Evolutionary conservation across 2,888 invertebrate species (phyloP).

Genomic region (Salticus scenicus): DNA sequence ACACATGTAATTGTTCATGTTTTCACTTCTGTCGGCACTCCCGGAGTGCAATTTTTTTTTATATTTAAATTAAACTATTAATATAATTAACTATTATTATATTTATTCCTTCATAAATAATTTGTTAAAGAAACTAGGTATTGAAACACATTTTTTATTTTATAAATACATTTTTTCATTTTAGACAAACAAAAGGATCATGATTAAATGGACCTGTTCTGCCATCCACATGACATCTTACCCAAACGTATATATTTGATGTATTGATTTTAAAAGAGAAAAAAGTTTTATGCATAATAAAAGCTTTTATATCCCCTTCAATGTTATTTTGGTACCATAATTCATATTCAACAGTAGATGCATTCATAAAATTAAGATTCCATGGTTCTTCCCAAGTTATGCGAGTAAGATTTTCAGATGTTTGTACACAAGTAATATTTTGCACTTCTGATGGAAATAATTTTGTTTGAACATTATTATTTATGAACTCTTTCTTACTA

Average conservation of each 20-base stretch:
- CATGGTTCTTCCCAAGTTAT: conserved; percentile 67
- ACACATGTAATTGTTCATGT: no score
- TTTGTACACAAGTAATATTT: conserved; percentile 21
- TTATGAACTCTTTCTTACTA: background rate
- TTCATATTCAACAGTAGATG: conserved; percentile 60
- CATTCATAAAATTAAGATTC: conserved; percentile 60
- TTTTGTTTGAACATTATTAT: background rate
- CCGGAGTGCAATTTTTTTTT: no score
- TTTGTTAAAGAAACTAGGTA: no score
- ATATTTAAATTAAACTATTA: no score
- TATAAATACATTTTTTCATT: background rate
- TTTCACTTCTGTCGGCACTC: no score
- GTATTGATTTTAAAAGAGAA: conserved; percentile 18
- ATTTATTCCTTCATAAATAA: no score
- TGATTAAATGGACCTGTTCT: conserved; percentile 62
- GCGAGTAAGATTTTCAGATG: background rate
- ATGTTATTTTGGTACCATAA: conserved; percentile 55
- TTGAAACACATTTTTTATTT: no score
- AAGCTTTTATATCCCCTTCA: conserved; percentile 33
- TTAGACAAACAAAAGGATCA: conserved; percentile 50
- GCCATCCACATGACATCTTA: conserved; percentile 64
- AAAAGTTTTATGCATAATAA: conserved; percentile 24
- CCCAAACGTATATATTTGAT: conserved; percentile 45
- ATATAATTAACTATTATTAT: no score
- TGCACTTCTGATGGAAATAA: conserved; percentile 54